Conservation (phyloP, 2,888 invertebrate species). For the Apotomis turbidana region DNA sequence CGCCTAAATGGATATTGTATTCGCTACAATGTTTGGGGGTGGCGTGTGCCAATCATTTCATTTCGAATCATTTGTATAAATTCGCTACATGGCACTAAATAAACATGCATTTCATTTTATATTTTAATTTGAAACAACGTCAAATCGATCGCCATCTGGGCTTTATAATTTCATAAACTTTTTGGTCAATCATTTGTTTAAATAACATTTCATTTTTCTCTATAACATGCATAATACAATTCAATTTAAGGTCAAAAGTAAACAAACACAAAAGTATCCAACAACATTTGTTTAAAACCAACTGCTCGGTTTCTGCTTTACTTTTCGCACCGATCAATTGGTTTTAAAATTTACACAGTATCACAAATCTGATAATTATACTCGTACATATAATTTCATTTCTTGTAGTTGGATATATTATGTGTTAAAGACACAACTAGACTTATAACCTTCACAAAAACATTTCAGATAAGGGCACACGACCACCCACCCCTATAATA, state of each 20-base stretch:
- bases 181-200: slow-evolving; percentile 1
- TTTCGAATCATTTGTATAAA: slow-evolving; percentile 7
- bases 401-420: background rate
- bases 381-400: background rate
- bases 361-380: background rate
- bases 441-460: background rate
- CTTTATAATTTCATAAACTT: slow-evolving; percentile 5
- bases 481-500: slow-evolving; percentile 66
- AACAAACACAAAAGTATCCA: background rate
- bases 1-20: slow-evolving; percentile 74
- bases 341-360: background rate
- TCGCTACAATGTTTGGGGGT: slow-evolving; percentile 64
- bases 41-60: slow-evolving; percentile 52
- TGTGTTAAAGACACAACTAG: background rate
- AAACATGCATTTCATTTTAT: background rate
- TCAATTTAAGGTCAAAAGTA: background rate
- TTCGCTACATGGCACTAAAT: slow-evolving; percentile 10
- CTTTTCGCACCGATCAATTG: background rate
- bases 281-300: background rate
- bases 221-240: background rate
- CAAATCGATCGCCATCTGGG: background rate
- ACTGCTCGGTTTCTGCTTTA: background rate
- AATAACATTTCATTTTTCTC: background rate
- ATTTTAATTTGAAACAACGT: background rate
- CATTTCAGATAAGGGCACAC: slow-evolving; percentile 43